Conservation (phyloP, 2,797 vertebrate species). For the Coendou prehensilis region DNA sequence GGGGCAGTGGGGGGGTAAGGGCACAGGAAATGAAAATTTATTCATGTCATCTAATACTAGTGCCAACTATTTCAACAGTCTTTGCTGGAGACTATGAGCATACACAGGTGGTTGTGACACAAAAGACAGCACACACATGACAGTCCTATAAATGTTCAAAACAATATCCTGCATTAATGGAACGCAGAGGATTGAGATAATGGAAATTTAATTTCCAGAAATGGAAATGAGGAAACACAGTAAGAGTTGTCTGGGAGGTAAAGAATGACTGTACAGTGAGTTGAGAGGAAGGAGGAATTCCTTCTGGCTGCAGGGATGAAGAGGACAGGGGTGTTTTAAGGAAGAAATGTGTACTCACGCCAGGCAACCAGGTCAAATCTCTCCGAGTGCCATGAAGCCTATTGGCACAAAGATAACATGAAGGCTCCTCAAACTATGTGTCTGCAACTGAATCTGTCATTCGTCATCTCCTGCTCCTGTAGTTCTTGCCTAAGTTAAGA, state of each 20-base stretch:
- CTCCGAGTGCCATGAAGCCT: neutral
- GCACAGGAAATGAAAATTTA: slow-evolving; percentile 43
- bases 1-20: neutral
- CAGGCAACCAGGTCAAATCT: neutral
- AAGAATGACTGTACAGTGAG: neutral
- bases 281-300: slow-evolving; percentile 6
- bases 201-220: neutral
- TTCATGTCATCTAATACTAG: slow-evolving; percentile 58
- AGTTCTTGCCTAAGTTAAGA: neutral
- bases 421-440: neutral
- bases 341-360: neutral
- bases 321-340: neutral
- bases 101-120: neutral
- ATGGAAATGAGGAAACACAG: slow-evolving; percentile 24
- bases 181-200: slow-evolving; percentile 3
- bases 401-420: neutral
- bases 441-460: neutral
- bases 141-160: neutral
- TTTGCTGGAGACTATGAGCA: neutral
- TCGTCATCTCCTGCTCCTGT: neutral
- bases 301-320: neutral
- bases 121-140: neutral
- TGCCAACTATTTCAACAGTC: slow-evolving; percentile 38
- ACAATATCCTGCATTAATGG: neutral
- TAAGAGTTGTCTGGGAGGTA: neutral